These are phyloP conservation scores for Pogona vitticeps DNA, from an alignment of 2,113 vertebrate species.

Conservation along the genomic window DNA sequence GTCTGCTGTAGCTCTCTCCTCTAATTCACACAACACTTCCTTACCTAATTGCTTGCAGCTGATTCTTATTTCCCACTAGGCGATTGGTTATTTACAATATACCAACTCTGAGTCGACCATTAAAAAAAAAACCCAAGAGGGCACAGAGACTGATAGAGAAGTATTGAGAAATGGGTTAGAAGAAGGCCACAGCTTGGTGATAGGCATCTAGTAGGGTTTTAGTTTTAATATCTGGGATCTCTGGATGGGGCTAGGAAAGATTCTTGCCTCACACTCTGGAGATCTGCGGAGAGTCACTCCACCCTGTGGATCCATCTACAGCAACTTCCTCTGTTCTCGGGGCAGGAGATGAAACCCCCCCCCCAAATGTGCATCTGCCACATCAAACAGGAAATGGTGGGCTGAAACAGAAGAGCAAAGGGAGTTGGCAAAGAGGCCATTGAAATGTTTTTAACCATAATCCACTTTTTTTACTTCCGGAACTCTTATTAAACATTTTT, in stretches of 20 bases:
- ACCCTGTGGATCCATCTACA: not conserved
- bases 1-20: not conserved
- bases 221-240: too few species aligned
- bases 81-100: not conserved
- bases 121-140: not conserved
- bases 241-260: too few species aligned
- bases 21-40: not conserved
- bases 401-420: not conserved
- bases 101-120: not conserved
- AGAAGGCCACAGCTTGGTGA: not conserved
- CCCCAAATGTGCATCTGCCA: not conserved
- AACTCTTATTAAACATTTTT: constrained; percentile 8
- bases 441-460: not conserved
- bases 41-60: not conserved
- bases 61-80: not conserved
- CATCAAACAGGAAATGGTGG: not conserved
- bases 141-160: not conserved
- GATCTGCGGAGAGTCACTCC: not conserved
- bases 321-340: not conserved
- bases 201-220: too few species aligned
- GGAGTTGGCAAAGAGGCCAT: not conserved
- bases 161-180: not conserved
- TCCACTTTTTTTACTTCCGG: not conserved
- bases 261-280: too few species aligned
- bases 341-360: not conserved